Conservation (phyloP, 2,888 invertebrate genomes). For the Eilema sororculum region DNA sequence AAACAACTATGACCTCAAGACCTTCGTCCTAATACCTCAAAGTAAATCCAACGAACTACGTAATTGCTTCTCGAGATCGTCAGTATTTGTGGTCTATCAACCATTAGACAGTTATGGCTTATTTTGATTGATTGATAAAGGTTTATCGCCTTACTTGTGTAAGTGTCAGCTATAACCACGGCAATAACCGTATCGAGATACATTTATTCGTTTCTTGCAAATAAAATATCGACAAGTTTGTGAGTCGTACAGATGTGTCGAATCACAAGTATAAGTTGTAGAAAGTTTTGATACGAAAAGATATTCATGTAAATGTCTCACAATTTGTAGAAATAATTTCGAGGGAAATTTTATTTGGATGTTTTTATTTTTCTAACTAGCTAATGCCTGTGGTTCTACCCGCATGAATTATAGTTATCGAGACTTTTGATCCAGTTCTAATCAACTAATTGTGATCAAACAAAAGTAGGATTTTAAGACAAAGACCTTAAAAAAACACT, state of each 20-base stretch:
- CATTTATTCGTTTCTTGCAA: conserved; percentile 4
- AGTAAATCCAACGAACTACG: neutral
- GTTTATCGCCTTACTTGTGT: conserved; percentile 6
- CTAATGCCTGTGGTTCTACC: too few relatives aligned
- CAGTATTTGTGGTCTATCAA: conserved; percentile 12
- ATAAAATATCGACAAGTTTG: conserved; percentile 12
- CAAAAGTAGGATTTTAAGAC: too few relatives aligned
- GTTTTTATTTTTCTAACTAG: too few relatives aligned
- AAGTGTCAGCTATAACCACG: conserved; percentile 1
- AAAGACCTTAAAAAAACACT: too few relatives aligned
- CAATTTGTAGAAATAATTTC: conserved; percentile 3
- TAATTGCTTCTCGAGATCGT: conserved; percentile 9
- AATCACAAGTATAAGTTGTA: conserved; percentile 17
- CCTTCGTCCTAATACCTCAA: neutral
- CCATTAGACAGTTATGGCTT: conserved; percentile 13
- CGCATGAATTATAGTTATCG: too few relatives aligned
- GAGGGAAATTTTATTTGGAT: neutral
- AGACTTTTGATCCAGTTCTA: too few relatives aligned
- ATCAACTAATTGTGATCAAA: too few relatives aligned
- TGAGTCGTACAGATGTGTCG: conserved; percentile 9
- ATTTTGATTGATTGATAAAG: conserved; percentile 20
- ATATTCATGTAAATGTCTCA: conserved; percentile 6
- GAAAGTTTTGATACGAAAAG: conserved; percentile 13
- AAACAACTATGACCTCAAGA: neutral
- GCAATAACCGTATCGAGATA: neutral